phyloP scores from a whole-genome alignment of 2,113 vertebrate species.

The Phaethon lepturus region DNA sequence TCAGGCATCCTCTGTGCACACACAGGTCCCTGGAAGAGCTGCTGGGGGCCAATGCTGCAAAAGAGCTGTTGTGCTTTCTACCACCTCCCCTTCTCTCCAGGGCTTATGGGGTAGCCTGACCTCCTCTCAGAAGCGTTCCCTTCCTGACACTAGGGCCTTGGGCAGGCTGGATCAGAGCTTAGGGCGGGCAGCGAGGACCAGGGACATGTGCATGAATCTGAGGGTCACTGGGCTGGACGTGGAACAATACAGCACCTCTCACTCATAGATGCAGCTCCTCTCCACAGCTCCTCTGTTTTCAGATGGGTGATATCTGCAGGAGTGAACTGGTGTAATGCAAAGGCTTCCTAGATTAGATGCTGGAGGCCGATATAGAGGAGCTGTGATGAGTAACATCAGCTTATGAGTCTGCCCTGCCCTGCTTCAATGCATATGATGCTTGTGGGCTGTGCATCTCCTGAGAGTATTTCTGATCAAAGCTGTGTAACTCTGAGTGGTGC shows the following conservation, averaged over 20 bases:
- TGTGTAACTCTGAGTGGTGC: not conserved
- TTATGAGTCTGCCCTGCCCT: not conserved
- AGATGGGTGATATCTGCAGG: not conserved
- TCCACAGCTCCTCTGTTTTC: not conserved
- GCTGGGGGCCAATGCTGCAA: not conserved
- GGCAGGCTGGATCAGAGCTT: fast-evolving
- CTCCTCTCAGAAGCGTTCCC: not conserved
- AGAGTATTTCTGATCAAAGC: not conserved
- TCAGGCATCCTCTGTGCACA: not conserved
- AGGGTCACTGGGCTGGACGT: not conserved
- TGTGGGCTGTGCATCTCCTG: not conserved
- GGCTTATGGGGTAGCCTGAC: not conserved
- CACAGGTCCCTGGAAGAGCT: not conserved
- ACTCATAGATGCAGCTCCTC: not conserved
- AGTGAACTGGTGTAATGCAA: not conserved
- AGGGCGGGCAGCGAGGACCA: not conserved
- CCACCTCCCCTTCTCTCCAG: not conserved
- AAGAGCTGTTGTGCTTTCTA: not conserved
- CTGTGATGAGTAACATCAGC: not conserved
- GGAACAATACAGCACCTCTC: not conserved
- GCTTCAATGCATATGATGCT: not conserved
- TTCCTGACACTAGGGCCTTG: not conserved
- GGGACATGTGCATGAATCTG: not conserved
- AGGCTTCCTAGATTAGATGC: not conserved
- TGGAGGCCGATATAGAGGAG: not conserved